phyloP scores from a whole-genome alignment of 2,797 vertebrate genomes.

The Simalia tracyae region DNA sequence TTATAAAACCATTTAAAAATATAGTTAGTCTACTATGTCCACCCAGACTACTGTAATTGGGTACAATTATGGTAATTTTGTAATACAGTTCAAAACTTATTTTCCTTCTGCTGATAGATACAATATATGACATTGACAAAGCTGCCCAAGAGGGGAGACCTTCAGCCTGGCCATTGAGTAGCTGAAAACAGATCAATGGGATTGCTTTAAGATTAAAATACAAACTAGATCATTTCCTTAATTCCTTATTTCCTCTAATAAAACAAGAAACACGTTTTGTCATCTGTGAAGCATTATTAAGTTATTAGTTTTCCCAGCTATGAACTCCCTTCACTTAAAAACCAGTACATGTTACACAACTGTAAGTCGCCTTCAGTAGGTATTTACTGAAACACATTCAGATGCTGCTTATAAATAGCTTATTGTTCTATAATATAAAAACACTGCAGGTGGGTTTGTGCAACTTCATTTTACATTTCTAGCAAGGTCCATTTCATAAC shows the following conservation, averaged over 20 bases:
- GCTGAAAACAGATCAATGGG: background rate
- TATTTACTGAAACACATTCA: background rate
- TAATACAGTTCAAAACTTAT: constrained; percentile 30
- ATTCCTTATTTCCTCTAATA: background rate
- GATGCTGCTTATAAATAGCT: background rate
- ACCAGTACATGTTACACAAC: background rate
- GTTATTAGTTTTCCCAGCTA: background rate
- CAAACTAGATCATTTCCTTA: background rate
- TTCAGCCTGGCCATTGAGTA: background rate
- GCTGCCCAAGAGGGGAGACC: constrained; percentile 18
- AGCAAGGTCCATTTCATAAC: background rate
- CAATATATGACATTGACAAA: constrained; percentile 16
- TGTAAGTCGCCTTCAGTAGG: background rate
- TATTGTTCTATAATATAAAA: background rate
- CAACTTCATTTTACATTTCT: background rate
- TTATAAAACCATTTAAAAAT: background rate
- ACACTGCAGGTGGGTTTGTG: background rate
- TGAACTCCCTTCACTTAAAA: background rate
- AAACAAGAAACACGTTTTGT: background rate
- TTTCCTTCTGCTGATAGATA: constrained; percentile 25
- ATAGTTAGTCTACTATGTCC: background rate
- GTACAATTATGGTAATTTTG: constrained; percentile 21
- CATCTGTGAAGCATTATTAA: background rate
- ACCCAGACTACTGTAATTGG: background rate
- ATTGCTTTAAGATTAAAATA: background rate